Conservation (phyloP, 2,888 invertebrate genomes). For the Cosmia pyralina region DNA sequence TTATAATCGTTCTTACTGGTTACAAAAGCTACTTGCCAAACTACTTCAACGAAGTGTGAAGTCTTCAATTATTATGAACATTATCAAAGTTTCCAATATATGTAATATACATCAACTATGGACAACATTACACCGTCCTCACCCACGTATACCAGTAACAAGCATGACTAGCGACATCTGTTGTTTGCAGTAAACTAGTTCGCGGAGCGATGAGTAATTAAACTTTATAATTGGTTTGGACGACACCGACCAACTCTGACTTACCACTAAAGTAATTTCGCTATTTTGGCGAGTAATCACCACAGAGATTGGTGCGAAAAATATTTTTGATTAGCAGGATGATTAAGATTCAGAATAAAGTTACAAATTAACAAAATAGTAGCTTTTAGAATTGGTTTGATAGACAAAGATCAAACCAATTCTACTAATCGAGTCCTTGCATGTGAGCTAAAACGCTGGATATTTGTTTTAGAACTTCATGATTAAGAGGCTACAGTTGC, state of each 20-base stretch:
- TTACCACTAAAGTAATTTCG: slow-evolving; percentile 57
- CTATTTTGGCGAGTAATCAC: slow-evolving; percentile 56
- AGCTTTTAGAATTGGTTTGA: slow-evolving; percentile 24
- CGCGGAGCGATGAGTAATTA: slow-evolving; percentile 74
- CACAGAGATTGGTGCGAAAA: slow-evolving; percentile 43
- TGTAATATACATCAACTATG: slow-evolving; percentile 14
- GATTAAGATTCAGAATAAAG: slow-evolving; percentile 14
- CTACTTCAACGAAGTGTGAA: not conserved
- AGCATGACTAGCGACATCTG: slow-evolving; percentile 61
- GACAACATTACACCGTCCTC: slow-evolving; percentile 1
- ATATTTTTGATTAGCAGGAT: slow-evolving; percentile 39
- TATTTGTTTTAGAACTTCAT: not conserved
- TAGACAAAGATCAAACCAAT: no score
- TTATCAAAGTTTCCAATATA: not conserved
- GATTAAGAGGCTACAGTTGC: not conserved
- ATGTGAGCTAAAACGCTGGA: not conserved
- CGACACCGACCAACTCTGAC: slow-evolving; percentile 61
- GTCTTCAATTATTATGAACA: not conserved
- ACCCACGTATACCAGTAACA: slow-evolving; percentile 36
- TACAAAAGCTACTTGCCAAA: not conserved
- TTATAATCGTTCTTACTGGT: not conserved
- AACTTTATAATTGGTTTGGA: slow-evolving; percentile 79
- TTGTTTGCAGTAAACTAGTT: slow-evolving; percentile 64
- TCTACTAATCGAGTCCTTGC: no score
- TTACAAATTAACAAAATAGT: slow-evolving; percentile 24